Evolutionary conservation across 2,113 vertebrate genomes (phyloP), one percentile per base, ranked within the genome.

Genomic region (Narcine bancroftii): DNA sequence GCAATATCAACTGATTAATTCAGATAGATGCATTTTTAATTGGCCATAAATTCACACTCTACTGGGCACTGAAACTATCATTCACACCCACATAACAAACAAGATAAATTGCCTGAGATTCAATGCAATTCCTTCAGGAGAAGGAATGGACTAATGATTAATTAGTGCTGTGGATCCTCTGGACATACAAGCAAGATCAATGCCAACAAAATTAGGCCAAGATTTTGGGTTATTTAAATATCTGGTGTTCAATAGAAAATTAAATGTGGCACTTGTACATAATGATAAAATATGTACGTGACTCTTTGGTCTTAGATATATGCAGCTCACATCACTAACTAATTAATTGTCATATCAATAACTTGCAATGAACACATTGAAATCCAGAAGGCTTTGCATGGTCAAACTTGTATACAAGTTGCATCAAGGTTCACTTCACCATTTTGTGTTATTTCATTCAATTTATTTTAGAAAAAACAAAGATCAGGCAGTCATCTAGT

Each of bases 301-400:
- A n/a, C 53, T 60, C 53, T 56, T 60, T 85, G 50, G 13, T 85
- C 56, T 85, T 85, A 6, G 33, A 60, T 85, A 36, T 17, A 2
- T 56, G 56, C 17, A 33, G 53, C 33, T 15, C 33, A 36, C 56
- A 85, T 85, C 56, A n/a, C 53, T 36, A 50, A 85, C 50, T 56
- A 85, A 60, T 60, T 85, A 85, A 60, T 53, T 60, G 81, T 56
- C 81, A 60, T n/a, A 60, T 87, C 81, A 87, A 33, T n/a, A 87
- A 60, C 29, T 53, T 83, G 50, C 79, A 89, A 21, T 66, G 63
- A 91, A 42, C 87, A 91, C n/a, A 69, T 15, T 45, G 87, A 91
- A 45, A 66, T 66, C 87, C 39, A 1, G 66, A 42, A 29, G 66
- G 21, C n/a, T 89, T 63, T 63, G n/a, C n/a, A 53, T 19, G 17